These are phyloP conservation scores for Orthosia incerta DNA, from an alignment of 2,888 invertebrate species.

Conservation along the genomic window DNA sequence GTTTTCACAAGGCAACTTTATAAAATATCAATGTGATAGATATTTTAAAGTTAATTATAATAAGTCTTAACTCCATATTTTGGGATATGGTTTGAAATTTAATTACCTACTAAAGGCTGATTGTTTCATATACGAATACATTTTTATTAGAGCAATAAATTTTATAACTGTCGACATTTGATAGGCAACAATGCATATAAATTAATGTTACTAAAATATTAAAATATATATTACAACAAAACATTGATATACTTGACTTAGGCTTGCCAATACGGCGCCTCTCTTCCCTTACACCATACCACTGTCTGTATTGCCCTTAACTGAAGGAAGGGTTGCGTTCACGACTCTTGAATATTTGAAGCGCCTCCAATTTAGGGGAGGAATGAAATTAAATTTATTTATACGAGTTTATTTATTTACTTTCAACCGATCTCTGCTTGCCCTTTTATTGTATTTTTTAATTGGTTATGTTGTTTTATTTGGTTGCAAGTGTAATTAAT, in stretches of 20 bases:
- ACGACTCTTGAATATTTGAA: conserved; percentile 90
- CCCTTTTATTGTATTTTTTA: conserved; percentile 73
- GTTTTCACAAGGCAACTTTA: background rate
- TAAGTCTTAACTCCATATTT: too few relatives aligned
- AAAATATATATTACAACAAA: too few relatives aligned
- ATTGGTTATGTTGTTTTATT: conserved; percentile 71
- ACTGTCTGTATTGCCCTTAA: conserved; percentile 81
- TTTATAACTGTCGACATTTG: too few relatives aligned
- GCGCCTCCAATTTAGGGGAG: conserved; percentile 87
- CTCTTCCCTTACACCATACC: conserved; percentile 68
- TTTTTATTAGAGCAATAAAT: too few relatives aligned
- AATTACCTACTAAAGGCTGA: background rate
- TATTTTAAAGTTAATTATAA: too few relatives aligned
- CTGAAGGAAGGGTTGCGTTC: conserved; percentile 89
- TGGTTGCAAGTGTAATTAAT: conserved; percentile 40
- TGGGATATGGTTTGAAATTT: background rate
- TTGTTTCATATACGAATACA: background rate
- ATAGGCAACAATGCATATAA: too few relatives aligned
- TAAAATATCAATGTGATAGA: too few relatives aligned
- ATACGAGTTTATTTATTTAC: conserved; percentile 88
- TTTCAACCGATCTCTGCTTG: conserved; percentile 76
- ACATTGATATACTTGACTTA: too few relatives aligned
- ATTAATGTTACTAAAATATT: too few relatives aligned
- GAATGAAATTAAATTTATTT: conserved; percentile 90
- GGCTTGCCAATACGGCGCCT: too few relatives aligned